Evolutionary conservation across 2,113 vertebrate genomes (phyloP), one percentile per base, ranked within the genome.

Genomic region (Dunckerocampus dactyliophorus): DNA sequence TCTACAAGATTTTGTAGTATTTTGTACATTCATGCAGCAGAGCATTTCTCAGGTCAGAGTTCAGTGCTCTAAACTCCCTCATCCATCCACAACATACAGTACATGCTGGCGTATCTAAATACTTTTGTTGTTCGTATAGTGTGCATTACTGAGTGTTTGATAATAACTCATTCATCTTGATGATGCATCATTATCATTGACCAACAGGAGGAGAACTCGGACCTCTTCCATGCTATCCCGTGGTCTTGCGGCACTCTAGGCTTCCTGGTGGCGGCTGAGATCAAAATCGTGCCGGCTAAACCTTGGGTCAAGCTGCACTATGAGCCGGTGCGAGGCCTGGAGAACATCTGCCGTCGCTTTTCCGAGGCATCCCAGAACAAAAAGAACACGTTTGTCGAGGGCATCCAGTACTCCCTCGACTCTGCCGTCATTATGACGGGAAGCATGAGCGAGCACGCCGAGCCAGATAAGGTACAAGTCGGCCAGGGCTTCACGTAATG

Each of bases 201-300:
- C 78, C 48, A 69, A 17, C 77, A 98, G 96, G 93, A 93, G 24
- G 96, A 99, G 86, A 99, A 99, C 77, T 86, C 94, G 0, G 97
- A 99, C 72, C 92, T 99, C 62, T 99, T 98, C 91, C 95, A 98
- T 17, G 95, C 95, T 1, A 93, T 99, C 61, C 97, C 97, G 6
- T 99, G 97, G 97, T 99, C 96, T 77, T 99, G 95, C 59, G 97
- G 97, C 43, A 99, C 96, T 20, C 88, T 99, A 86, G 96, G 96
- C 17, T 99, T 99, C 87, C 89, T 99, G 88, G 97, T 99, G 47
- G 94, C 96, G 2, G 95, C 97, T 0, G 97, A 99, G 90, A 94
- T 99, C 72, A 92, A 93, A 63, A 99, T 99, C 71, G 90, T 98
- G 61, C 96, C 97, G 0, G 92, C 93, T 51, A 94, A 93, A 79